Base-by-base conservation (phyloP, 2,888 invertebrate genomes). In the Pristionchus fissidentatus region DNA sequence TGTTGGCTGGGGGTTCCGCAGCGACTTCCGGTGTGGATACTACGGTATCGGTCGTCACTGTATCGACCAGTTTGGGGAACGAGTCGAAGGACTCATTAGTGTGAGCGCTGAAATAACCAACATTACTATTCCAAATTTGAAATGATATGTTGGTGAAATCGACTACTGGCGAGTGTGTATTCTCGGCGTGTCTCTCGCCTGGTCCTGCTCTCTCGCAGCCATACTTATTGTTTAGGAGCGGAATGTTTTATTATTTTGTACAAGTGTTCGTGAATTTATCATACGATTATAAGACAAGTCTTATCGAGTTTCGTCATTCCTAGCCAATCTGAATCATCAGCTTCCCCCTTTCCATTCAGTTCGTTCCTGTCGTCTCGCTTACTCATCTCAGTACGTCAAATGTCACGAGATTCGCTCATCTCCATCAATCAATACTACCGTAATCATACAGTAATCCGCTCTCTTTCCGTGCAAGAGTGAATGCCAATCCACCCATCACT, bases 371-470 rank as follows among this genome's bases (percentile, higher is more conserved):
- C 57, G 57, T 22, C 70, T 41, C 26, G 41, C 43, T 70, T 70
- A 70, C 41, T 70, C 70, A 70, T 41, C 62, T 62, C 62, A 70
- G 38, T 62, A n/a, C 19, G 66, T 2, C n/a, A 5, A 70, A 70
- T 70, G 70, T 70, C 70, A 70, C 70, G 38, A 70, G 38, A 22
- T 7, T 4, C 8, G 41, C 10, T 15, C 70, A 55, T 55, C 55
- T 70, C 70, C 38, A 70, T 70, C 70, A n/a, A 70, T 32, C 41
- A 41, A 32, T 41, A 41, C 41, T 70, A 70, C 70, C 70, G 41
- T 70, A 70, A 70, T 70, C 41, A n/a, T 70, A 70, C 70, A 38
- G 41, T 70, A 70, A 70, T 70, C 41, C 43, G 10, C 70, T 32
- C 15, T 41, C 38, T 38, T 66, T 35, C 35, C 62, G 1, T 35